Conservation (phyloP, 2,797 vertebrate genomes). For the Danio jaintianensis region DNA sequence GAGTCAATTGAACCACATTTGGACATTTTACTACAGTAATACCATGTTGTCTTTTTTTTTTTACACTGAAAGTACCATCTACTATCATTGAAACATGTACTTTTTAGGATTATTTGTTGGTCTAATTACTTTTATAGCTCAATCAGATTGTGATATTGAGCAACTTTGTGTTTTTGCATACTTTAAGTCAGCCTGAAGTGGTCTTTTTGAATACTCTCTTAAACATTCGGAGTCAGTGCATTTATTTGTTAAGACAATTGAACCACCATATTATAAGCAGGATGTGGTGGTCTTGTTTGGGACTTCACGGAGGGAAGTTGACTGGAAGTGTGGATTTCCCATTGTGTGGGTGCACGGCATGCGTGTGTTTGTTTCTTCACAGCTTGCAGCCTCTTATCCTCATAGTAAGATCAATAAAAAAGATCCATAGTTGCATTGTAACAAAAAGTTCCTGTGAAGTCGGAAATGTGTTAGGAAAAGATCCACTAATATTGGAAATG, state of each 20-base stretch:
- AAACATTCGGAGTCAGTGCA: no score
- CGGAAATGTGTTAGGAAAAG: background rate
- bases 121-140: no score
- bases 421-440: background rate
- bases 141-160: no score
- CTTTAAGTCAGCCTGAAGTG: no score
- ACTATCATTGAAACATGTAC: no score
- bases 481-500: background rate
- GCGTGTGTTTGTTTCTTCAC: slow-evolving; percentile 16
- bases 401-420: slow-evolving; percentile 10
- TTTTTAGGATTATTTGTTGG: no score
- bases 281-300: background rate
- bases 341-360: background rate
- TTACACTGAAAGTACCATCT: no score
- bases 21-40: no score
- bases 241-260: background rate
- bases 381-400: background rate
- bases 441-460: background rate
- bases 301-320: background rate
- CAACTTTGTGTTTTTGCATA: no score
- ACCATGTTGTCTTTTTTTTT: no score
- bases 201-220: no score
- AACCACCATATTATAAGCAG: background rate
- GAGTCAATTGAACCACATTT: no score
- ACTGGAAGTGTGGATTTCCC: slow-evolving; percentile 9